phyloP scores from a whole-genome alignment of 2,888 invertebrate species.

The Lypha dubia region DNA sequence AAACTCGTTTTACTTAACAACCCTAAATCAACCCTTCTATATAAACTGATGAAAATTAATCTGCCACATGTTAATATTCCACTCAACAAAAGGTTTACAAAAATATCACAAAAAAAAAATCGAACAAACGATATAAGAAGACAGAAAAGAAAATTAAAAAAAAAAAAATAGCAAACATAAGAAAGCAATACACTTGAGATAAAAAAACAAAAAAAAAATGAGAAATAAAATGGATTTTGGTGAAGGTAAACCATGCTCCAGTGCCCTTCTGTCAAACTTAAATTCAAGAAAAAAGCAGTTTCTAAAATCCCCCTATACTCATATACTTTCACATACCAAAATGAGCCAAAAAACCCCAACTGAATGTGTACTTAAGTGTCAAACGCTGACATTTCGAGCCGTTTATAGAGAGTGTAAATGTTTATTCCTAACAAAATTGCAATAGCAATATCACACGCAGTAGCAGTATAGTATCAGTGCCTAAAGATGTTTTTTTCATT shows the following conservation, averaged over 20 bases:
- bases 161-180: constrained; percentile 37
- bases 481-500: constrained; percentile 27
- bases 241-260: constrained; percentile 10
- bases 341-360: constrained; percentile 25
- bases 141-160: neutral
- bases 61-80: neutral
- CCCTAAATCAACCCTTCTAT: neutral
- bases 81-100: neutral
- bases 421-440: constrained; percentile 35
- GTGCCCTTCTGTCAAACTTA: neutral
- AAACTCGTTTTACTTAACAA: neutral
- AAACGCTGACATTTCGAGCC: constrained; percentile 46
- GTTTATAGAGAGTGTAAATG: constrained; percentile 42
- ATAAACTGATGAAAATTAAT: neutral
- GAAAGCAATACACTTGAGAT: constrained; percentile 37
- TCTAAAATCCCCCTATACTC: constrained; percentile 1
- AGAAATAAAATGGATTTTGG: constrained; percentile 4
- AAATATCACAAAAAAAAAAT: neutral
- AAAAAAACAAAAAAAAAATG: constrained; percentile 17
- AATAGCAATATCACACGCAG: constrained; percentile 30
- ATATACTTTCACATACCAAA: constrained; percentile 7
- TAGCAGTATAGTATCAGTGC: constrained; percentile 2
- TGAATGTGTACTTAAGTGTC: constrained; percentile 27
- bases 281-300: neutral
- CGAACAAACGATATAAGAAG: neutral